phyloP scores from a whole-genome alignment of 2,113 vertebrate genomes.

The Peromyscus leucopus region DNA sequence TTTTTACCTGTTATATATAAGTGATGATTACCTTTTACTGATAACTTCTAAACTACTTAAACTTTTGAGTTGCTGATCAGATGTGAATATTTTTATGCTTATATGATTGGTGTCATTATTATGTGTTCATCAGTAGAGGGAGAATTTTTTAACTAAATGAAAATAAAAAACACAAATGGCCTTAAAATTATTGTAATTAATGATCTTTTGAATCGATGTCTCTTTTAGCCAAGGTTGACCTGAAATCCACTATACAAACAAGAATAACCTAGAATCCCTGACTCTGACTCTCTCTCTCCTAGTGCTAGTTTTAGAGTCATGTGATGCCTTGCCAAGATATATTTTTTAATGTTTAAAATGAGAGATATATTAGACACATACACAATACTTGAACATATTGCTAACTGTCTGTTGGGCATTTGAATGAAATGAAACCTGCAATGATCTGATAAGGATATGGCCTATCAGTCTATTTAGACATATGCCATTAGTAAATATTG shows the following conservation, averaged over 20 bases:
- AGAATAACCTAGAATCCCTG: not conserved
- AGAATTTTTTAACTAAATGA: not conserved
- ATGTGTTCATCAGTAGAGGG: too few relatives aligned
- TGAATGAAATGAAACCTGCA: not conserved
- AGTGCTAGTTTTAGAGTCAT: not conserved
- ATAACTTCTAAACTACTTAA: not conserved
- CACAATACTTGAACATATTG: not conserved
- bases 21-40: too few relatives aligned
- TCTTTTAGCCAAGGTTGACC: not conserved
- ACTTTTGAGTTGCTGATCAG: not conserved
- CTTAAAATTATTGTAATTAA: not conserved
- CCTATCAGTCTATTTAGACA: not conserved
- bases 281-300: not conserved
- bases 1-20: too few relatives aligned
- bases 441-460: not conserved
- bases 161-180: constrained; percentile 39
- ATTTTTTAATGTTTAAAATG: not conserved
- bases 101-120: not conserved
- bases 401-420: not conserved
- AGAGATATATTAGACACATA: not conserved
- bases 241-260: not conserved
- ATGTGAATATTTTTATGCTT: too few relatives aligned
- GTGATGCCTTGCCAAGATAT: not conserved
- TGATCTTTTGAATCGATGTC: too few relatives aligned
- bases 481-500: not conserved